These are phyloP conservation scores for Nerophis ophidion DNA, from an alignment of 2,113 vertebrate genomes.

Conservation along the genomic window DNA sequence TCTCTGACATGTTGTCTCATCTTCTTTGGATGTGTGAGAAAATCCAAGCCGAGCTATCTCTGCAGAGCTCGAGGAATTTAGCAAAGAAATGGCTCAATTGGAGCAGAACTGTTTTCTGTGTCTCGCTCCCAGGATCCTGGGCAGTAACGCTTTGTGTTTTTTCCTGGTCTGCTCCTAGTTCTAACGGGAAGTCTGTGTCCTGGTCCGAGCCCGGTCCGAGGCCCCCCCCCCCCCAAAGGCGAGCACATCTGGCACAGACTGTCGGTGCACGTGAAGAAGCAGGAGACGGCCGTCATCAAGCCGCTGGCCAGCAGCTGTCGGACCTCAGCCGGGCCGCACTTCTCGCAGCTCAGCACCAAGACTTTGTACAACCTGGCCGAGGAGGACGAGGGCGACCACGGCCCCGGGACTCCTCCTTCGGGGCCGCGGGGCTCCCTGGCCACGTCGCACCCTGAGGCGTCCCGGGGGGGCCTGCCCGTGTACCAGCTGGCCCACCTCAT, in stretches of 20 bases:
- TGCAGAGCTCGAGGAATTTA: too few relatives aligned
- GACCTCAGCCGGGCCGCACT: constrained; percentile 73
- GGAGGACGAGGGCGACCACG: constrained; percentile 78
- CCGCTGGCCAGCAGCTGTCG: constrained; percentile 93
- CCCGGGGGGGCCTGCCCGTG: constrained; percentile 56
- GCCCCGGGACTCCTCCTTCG: constrained; percentile 71
- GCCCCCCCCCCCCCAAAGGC: constrained; percentile 89
- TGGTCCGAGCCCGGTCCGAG: constrained; percentile 99
- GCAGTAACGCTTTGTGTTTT: constrained; percentile 80
- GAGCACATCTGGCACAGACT: constrained; percentile 97
- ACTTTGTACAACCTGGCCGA: constrained; percentile 88
- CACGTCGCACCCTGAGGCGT: constrained; percentile 48
- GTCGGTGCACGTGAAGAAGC: constrained; percentile 96
- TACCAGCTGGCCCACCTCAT: constrained; percentile 63
- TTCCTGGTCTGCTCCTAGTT: constrained; percentile 91
- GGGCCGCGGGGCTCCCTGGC: constrained; percentile 60
- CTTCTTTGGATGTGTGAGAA: too few relatives aligned
- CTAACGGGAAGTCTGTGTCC: constrained; percentile 99
- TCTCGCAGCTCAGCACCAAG: constrained; percentile 89
- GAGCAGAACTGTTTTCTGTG: constrained; percentile 44
- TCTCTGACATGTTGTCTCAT: too few relatives aligned
- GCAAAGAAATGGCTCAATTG: too few relatives aligned
- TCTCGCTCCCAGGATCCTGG: constrained; percentile 63
- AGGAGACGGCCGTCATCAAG: constrained; percentile 97
- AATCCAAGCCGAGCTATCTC: too few relatives aligned